phyloP scores from a whole-genome alignment of 2,113 vertebrate species.

The Myrmecobius fasciatus region DNA sequence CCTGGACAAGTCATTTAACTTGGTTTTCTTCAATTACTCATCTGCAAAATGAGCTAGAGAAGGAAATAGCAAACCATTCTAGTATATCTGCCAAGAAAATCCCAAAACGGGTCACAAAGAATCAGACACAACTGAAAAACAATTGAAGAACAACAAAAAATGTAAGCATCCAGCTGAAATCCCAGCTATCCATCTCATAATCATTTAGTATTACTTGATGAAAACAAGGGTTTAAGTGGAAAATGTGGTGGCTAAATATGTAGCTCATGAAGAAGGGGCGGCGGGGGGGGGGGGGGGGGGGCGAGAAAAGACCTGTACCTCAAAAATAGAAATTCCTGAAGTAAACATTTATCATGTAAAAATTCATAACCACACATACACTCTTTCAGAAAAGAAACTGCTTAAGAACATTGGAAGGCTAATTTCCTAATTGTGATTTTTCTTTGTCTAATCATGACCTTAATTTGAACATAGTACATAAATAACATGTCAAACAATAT shows the following conservation, averaged over 20 bases:
- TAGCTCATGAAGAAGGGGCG: background rate
- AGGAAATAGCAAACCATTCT: background rate
- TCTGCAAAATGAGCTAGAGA: background rate
- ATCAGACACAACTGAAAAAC: too few relatives aligned
- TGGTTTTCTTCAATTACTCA: background rate
- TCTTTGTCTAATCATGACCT: background rate
- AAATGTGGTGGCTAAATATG: background rate
- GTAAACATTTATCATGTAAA: background rate
- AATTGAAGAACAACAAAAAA: conserved; percentile 40
- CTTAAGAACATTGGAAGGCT: background rate
- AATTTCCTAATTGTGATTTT: background rate
- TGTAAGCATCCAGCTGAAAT: conserved; percentile 4
- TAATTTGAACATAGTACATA: background rate
- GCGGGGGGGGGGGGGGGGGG: background rate
- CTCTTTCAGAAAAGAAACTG: background rate
- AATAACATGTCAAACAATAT: background rate
- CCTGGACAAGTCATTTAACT: background rate
- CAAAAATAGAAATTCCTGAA: conserved; percentile 29
- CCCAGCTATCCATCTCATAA: conserved; percentile 53
- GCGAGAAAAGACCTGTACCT: background rate
- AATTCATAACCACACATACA: too few relatives aligned
- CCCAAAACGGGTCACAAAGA: background rate
- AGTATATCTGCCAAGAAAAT: background rate
- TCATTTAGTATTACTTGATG: conserved; percentile 13
- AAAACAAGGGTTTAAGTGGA: conserved; percentile 19